Conservation (phyloP, 2,797 vertebrate species). For the Esox lucius region DNA sequence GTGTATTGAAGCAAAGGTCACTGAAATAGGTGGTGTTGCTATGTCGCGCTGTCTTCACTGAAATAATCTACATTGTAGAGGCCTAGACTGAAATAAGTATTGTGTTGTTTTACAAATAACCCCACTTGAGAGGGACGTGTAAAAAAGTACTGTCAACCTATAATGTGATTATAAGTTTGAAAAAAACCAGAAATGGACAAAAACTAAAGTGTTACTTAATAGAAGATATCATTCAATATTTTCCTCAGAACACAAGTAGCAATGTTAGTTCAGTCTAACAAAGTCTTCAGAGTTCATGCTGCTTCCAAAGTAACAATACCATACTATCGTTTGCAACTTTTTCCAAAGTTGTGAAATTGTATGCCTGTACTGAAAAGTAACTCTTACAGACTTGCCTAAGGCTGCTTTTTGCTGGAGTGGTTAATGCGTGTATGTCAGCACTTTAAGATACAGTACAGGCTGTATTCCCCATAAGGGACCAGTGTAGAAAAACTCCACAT, state of each 20-base stretch:
- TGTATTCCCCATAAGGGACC: conserved; percentile 23
- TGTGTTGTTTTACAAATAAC: not conserved
- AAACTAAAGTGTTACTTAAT: not conserved
- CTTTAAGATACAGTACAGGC: conserved; percentile 11
- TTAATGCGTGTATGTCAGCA: conserved; percentile 11
- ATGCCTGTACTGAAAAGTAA: not conserved
- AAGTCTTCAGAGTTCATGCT: not conserved
- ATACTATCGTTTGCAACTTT: not conserved
- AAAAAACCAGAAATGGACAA: not conserved
- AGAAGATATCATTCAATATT: not conserved
- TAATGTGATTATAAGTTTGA: not conserved
- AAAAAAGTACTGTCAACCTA: not conserved
- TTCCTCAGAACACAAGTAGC: not conserved
- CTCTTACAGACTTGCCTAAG: not conserved
- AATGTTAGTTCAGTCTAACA: too few relatives aligned
- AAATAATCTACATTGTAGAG: not conserved
- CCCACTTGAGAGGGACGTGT: not conserved
- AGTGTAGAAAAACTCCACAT: not conserved
- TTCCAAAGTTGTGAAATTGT: not conserved
- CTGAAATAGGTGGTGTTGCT: not conserved
- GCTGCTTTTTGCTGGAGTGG: conserved; percentile 10
- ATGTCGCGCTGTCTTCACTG: not conserved
- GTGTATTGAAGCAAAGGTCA: not conserved
- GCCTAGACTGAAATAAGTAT: too few relatives aligned
- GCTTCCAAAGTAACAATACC: not conserved